Evolutionary conservation across 2,888 invertebrate genomes (phyloP), one percentile per base, ranked within the genome.

Genomic region (Ceramica pisi): DNA sequence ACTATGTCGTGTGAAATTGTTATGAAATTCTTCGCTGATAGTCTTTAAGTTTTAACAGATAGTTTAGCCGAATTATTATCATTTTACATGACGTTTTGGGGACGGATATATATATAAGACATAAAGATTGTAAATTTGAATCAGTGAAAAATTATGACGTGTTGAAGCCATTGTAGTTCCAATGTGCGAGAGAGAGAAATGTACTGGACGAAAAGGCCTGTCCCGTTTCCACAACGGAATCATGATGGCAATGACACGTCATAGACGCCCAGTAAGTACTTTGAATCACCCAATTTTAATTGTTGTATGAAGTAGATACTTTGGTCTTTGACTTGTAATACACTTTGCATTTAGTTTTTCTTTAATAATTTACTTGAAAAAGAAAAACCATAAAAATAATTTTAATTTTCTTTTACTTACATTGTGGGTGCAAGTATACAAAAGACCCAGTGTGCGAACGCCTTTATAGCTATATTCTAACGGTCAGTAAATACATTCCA

Each of bases 401-500:
- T 66, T 19, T 19, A 9, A 2, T 53, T 23, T 57, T 38, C 41
- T 14, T 41, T 41, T 41, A 41, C 41, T 16, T 23, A 48, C 8
- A 50, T 67, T 67, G 1, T 1, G n/a, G 26, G n/a, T 35, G 10
- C 19, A 60, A 21, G 2, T 8, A 19, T 16, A 50, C 8, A 26
- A 26, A 50, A 46, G 3, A 10, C 2, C 9, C 31, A 46, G 14
- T 23, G 7, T 10, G n/a, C 21, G 10, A 26, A n/a, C 10, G 5
- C 35, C 26, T 26, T 38, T 26, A 16, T 46, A 26, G 41, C 3
- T 23, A 48, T 12, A 35, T 57, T 63, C 2, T 53, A 50, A 53
- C 14, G 1, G 14, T 67, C 48, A 71, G 46, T 53, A 14, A 55
- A 79, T 65, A 79, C 79, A 80, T 80, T 80, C 79, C 79, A 80